Percentiles rank a stretch among this genome's conserved stretches.
Conservation (phyloP, 2,797 vertebrate genomes). For the Acanthurus leucopareius region DNA sequence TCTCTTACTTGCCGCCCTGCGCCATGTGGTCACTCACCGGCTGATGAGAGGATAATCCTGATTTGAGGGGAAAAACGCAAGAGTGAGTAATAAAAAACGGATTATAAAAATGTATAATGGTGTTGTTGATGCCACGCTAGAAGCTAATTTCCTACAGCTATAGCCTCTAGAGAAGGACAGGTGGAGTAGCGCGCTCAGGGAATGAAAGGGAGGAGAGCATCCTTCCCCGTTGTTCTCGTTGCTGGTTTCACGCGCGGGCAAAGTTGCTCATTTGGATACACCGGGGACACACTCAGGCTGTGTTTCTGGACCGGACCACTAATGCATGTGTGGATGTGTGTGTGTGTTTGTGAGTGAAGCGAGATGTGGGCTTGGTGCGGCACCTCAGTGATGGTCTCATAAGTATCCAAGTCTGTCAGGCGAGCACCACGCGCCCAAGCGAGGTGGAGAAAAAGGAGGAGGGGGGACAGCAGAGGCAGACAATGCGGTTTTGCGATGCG, state of each 20-base stretch:
- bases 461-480: constrained; percentile 55
- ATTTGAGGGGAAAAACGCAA: constrained; percentile 57
- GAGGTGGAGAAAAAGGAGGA: constrained; percentile 46
- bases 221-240: constrained; percentile 55
- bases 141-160: neutral
- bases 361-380: constrained; percentile 58
- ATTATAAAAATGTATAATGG: neutral
- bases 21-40: constrained; percentile 84
- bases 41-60: constrained; percentile 81
- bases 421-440: constrained; percentile 59
- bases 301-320: constrained; percentile 56
- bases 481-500: constrained; percentile 72
- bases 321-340: neutral
- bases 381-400: constrained; percentile 57
- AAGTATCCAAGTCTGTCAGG: constrained; percentile 57
- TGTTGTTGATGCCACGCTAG: neutral
- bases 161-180: constrained; percentile 10
- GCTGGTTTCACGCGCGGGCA: constrained; percentile 57
- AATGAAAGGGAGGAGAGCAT: constrained; percentile 67
- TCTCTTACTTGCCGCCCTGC: constrained; percentile 67
- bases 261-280: constrained; percentile 57
- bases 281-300: constrained; percentile 34
- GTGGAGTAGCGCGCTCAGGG: constrained; percentile 50
- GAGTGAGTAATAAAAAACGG: constrained; percentile 67
- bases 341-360: constrained; percentile 28